These are phyloP conservation scores for Clivina fossor DNA, from an alignment of 2,888 invertebrate species.

Conservation along the genomic window DNA sequence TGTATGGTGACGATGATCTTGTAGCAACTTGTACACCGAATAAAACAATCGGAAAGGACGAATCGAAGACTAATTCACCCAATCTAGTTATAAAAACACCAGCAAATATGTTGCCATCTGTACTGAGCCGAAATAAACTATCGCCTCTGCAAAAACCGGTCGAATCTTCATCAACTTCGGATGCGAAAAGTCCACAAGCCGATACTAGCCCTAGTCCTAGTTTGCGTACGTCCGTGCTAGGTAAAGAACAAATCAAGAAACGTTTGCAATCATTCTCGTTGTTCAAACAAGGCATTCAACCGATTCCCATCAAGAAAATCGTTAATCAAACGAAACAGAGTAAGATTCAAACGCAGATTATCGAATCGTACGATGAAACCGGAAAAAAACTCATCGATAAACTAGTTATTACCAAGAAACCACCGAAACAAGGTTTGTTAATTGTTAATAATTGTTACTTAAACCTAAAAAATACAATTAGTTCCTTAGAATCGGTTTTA, in stretches of 20 bases:
- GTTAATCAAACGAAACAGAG: conserved; percentile 27
- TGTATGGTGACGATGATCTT: conserved; percentile 9
- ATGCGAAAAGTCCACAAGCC: conserved; percentile 9
- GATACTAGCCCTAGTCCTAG: conserved; percentile 9
- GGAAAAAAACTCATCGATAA: conserved; percentile 36
- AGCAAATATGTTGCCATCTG: conserved; percentile 14
- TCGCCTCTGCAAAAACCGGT: conserved; percentile 4
- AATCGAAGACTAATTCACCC: too few relatives aligned
- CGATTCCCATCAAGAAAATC: conserved; percentile 33
- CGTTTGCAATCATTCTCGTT: conserved; percentile 48
- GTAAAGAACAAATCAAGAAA: conserved; percentile 48
- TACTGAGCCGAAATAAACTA: conserved; percentile 14
- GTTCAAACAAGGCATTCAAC: conserved; percentile 38
- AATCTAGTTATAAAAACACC: too few relatives aligned
- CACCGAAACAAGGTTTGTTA: conserved; percentile 39
- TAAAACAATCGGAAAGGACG: too few relatives aligned
- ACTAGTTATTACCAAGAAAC: conserved; percentile 36
- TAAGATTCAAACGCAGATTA: conserved; percentile 31
- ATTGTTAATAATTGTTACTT: too few relatives aligned
- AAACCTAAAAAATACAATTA: too few relatives aligned
- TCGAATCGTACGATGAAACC: conserved; percentile 38
- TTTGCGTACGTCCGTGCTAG: conserved; percentile 35
- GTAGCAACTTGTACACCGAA: conserved; percentile 2
- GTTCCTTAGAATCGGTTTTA: too few relatives aligned
- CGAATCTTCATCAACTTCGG: background rate